Base-by-base conservation (phyloP, 2,797 vertebrate genomes). In the Xiphophorus birchmanni region DNA sequence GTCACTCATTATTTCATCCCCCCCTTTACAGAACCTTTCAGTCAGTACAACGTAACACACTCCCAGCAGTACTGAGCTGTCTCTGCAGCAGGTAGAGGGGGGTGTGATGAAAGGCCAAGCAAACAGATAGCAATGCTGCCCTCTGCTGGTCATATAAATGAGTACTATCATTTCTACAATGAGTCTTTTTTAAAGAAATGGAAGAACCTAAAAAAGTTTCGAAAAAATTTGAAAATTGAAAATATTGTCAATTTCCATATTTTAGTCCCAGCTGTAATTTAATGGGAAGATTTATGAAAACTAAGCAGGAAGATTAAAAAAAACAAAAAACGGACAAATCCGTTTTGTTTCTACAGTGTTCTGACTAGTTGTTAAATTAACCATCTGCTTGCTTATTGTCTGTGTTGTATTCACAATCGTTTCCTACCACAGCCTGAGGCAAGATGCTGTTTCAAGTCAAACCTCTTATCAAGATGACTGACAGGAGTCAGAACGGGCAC, bases 61-160 rank as follows among this genome's bases (percentile, higher is more conserved):
- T 23, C 32, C 29, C 60, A 48, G 29, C 40, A 23, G 76, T 26
- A 50, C 60, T 17, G 21, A 23, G 42, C 65, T 3, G 76, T 48
- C 74, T 79, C 45, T 44, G 73, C 15, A 58, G 75, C 82, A 82
- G 84, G 83, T 88, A 88, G 69, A 73, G 21, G 8, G 32, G 21
- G 35, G 17, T 10, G 52, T 50, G 23, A 72, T 29, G 78, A 42
- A 23, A 15, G 12, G 23, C 32, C 15, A 26, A 50, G 84, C 80
- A 85, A 91, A 84, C 47, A 84, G 90, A 92, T 78, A 92, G 87
- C 92, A 94, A 94, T 91, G 92, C 92, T 94, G 92, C 92, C 48
- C 93, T 92, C 95, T 94, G 88, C 84, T 94, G 95, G 89, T 4
- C 40, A 35, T 1, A 47, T n/a, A 29, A 73, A 82, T 67, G 15